These are phyloP conservation scores for Hirtodrosophila duncani DNA, from an alignment of 2,888 invertebrate species.

Conservation along the genomic window DNA sequence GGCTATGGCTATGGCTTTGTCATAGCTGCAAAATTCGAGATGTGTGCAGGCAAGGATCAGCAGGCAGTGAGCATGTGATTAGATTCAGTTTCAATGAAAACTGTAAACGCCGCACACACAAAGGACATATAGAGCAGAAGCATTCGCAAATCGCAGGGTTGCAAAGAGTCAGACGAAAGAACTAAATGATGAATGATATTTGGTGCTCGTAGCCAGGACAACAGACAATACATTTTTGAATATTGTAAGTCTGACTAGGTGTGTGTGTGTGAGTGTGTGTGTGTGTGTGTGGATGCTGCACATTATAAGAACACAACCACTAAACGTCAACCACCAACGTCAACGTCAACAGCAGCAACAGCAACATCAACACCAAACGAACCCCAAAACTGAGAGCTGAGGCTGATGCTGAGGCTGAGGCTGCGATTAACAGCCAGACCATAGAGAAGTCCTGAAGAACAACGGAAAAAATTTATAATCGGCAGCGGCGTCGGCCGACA, in stretches of 20 bases:
- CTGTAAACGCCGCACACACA: constrained; percentile 73
- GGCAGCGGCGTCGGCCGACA: constrained; percentile 29
- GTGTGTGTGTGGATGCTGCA: constrained; percentile 49
- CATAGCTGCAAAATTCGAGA: constrained; percentile 15
- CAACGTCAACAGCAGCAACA: constrained; percentile 50
- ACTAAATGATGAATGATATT: too few relatives aligned
- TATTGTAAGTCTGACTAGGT: constrained; percentile 11
- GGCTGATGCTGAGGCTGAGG: constrained; percentile 1
- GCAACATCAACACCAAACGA: constrained; percentile 43
- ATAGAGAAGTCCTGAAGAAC: background rate
- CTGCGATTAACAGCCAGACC: constrained; percentile 47
- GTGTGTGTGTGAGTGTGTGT: constrained; percentile 26
- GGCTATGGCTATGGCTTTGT: constrained; percentile 25
- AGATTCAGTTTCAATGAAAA: constrained; percentile 75
- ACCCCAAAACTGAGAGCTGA: constrained; percentile 13
- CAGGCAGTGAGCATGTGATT: constrained; percentile 65
- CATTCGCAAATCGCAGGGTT: constrained; percentile 10
- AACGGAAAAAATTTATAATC: constrained; percentile 46
- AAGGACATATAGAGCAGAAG: constrained; percentile 35
- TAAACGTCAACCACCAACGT: constrained; percentile 68
- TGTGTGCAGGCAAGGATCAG: constrained; percentile 45
- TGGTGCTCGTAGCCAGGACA: too few relatives aligned
- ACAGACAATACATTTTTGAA: background rate
- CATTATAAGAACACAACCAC: constrained; percentile 58
- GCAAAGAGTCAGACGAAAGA: too few relatives aligned